Percentiles rank a stretch among this genome's conserved stretches.
Evolutionary conservation across 2,797 vertebrate genomes (phyloP).

Genomic region (Glossophaga mutica): DNA sequence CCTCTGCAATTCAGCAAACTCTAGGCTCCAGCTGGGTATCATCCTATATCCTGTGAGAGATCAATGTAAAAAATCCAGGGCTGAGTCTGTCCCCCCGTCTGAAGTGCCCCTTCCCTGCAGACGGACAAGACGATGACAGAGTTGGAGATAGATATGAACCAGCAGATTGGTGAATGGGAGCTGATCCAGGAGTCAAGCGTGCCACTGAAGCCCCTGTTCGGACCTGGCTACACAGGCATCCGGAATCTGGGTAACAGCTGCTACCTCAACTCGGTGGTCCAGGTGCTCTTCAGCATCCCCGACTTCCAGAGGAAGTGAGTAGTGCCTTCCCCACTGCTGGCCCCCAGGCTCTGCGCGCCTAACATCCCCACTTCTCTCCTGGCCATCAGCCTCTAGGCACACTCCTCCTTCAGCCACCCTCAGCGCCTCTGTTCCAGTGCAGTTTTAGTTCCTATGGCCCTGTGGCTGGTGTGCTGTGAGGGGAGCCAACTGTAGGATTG

Average conservation of each 20-base stretch:
- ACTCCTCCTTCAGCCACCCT: background rate
- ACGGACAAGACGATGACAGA: conserved; percentile 99
- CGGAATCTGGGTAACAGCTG: conserved; percentile 99
- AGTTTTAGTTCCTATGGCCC: background rate
- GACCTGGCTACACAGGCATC: conserved; percentile 95
- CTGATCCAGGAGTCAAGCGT: conserved; percentile 97
- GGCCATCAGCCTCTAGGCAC: conserved; percentile 7
- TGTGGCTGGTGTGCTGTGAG: background rate
- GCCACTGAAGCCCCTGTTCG: conserved; percentile 92
- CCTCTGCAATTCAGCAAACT: background rate
- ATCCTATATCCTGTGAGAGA: background rate
- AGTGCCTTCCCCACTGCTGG: background rate
- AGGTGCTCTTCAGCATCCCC: conserved; percentile 99
- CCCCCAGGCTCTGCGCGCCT: background rate
- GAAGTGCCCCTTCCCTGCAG: conserved; percentile 77
- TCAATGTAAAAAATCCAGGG: background rate
- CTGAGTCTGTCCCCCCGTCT: background rate
- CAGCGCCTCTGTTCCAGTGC: background rate
- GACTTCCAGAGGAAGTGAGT: conserved; percentile 98
- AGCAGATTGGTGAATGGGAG: conserved; percentile 98
- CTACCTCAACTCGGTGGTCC: conserved; percentile 99
- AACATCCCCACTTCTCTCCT: background rate
- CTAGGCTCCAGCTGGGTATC: background rate
- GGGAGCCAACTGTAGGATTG: background rate
- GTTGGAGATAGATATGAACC: conserved; percentile 98